Base-by-base conservation (phyloP, 2,113 vertebrate genomes). In the Sebastes fasciatus region DNA sequence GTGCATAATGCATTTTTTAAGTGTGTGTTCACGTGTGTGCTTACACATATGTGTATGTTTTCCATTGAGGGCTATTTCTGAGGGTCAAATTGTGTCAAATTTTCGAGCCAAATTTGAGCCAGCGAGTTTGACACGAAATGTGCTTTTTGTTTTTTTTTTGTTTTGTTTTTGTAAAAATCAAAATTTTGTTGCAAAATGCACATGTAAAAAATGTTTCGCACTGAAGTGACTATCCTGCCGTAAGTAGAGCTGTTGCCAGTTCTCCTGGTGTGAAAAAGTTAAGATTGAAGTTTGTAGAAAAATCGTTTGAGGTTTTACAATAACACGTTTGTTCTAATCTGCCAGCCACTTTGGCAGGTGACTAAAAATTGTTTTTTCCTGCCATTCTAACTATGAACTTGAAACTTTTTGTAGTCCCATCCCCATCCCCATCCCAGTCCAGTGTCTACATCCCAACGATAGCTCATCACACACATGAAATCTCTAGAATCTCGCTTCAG, bases 11-110 rank as follows among this genome's bases (percentile, higher is more conserved):
- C 74, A 49, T 84, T 40, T 73, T 48, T 14, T 19, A 26, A 1
- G 21, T 58, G 45, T 76, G 79, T 82, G 79, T 83, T 49, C 84
- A 74, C 48, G 5, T 81, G 66, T 79, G 66, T 57, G 68, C 70
- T 73, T n/a, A 57, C 63, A 68, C 85, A 70, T 55, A 42, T 74
- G 74, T 71, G 67, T 83, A 51, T 54, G 55, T 80, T 78, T 86
- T 87, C 63, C 88, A 89, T 91, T 40, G 88, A 94, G 92, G 92
- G 85, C 88, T 93, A 83, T 85, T 92, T 90, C 82, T 80, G 78
- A 87, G 82, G 85, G 86, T 90, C 79, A 84, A 48, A 71, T 66
- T 19, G 74, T 72, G 85, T 86, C 83, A 66, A 17, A 85, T 68
- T 54, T 77, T 11, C 40, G 26, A 80, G 79, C 63, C 85, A 83